Conservation (phyloP, 2,797 vertebrate species). For the Leucoraja ocellata region DNA sequence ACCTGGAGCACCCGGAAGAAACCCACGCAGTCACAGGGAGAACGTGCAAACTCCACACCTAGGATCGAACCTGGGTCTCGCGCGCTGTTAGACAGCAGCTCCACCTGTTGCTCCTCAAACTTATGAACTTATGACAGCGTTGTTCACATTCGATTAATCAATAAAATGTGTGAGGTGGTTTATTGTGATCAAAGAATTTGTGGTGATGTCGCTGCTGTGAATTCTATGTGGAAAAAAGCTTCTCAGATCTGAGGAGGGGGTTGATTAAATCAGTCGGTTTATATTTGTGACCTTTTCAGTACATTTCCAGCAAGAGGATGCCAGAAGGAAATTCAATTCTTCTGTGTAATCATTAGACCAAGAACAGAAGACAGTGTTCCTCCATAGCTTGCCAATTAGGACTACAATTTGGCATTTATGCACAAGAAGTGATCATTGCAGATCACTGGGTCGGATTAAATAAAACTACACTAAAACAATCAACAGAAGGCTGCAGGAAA, state of each 20-base stretch:
- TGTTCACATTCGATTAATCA: too few species aligned
- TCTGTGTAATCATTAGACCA: neutral
- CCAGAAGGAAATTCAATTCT: too few species aligned
- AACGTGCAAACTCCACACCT: too few species aligned
- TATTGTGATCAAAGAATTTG: neutral
- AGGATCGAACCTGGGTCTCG: too few species aligned
- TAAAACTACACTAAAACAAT: constrained; percentile 15
- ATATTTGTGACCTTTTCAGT: neutral
- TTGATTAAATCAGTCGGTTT: neutral
- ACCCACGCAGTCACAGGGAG: too few species aligned
- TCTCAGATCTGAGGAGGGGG: neutral
- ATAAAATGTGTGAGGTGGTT: neutral
- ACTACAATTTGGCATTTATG: neutral
- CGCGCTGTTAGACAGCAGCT: too few species aligned
- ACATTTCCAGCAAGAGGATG: neutral
- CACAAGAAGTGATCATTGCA: neutral
- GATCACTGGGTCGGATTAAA: neutral
- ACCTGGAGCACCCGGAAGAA: too few species aligned
- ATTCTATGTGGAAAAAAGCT: neutral
- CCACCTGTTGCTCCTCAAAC: too few species aligned
- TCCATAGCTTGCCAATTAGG: neutral
- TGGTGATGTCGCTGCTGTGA: neutral
- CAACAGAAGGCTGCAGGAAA: neutral
- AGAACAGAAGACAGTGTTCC: neutral
- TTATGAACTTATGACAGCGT: too few species aligned